These are phyloP conservation scores for Monopis laevigella DNA, from an alignment of 2,888 invertebrate genomes.

Conservation along the genomic window DNA sequence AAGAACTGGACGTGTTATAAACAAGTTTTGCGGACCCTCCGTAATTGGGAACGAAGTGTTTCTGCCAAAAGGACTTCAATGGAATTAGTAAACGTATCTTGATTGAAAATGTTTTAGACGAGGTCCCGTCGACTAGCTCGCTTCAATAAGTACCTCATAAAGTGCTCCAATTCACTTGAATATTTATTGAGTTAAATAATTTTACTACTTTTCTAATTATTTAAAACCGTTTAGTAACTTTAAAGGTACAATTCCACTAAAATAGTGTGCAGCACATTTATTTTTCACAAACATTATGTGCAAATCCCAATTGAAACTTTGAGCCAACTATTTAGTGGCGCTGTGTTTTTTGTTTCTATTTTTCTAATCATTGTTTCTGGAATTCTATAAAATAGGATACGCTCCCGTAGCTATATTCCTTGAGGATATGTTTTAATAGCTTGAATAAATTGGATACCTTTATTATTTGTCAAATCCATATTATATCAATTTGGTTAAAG, in stretches of 20 bases:
- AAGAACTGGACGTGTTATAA: constrained; percentile 2
- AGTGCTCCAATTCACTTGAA: no score
- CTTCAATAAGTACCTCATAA: no score
- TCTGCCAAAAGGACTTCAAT: constrained; percentile 4
- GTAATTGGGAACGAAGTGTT: constrained; percentile 4
- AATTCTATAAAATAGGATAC: not conserved
- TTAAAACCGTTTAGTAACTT: no score
- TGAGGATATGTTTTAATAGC: not conserved
- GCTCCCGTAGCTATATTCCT: no score
- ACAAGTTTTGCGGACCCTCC: constrained; percentile 3
- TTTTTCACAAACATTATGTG: no score
- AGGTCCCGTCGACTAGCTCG: no score
- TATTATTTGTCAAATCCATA: not conserved
- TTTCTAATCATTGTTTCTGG: not conserved
- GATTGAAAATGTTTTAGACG: constrained; percentile 3
- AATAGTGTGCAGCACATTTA: no score
- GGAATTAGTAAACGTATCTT: not conserved
- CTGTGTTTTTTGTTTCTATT: not conserved
- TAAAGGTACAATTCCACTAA: no score
- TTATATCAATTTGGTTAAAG: no score
- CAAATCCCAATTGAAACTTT: no score
- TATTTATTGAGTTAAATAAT: no score
- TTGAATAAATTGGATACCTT: not conserved
- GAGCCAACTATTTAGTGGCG: not conserved
- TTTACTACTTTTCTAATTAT: no score